A percentile compares a stretch with the other conserved stretches of the same genome.
phyloP scores from a whole-genome alignment of 2,797 vertebrate species.

The Pitangus sulphuratus region DNA sequence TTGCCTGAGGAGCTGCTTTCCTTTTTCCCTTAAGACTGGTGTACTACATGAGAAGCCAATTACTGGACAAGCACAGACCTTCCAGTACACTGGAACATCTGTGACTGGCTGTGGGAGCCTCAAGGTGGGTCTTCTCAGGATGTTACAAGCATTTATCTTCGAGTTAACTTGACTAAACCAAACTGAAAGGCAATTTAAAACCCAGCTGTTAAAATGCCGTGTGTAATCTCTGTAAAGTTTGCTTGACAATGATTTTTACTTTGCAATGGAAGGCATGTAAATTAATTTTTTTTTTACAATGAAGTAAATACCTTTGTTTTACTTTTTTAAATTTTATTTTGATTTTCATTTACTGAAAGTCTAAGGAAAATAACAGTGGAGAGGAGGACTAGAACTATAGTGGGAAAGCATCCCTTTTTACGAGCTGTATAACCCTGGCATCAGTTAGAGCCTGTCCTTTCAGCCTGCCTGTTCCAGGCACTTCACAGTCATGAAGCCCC shows the following conservation, averaged over 20 bases:
- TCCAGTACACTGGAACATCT: background rate
- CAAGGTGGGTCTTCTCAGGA: background rate
- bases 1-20: background rate
- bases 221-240: background rate
- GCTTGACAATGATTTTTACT: background rate
- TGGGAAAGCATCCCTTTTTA: background rate
- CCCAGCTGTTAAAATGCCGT: background rate
- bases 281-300: background rate
- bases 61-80: background rate
- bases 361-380: background rate
- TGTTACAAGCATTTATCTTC: background rate
- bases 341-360: background rate
- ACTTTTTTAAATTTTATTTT: background rate
- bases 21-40: background rate
- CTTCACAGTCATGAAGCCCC: rapidly evolving
- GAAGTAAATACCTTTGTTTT: background rate
- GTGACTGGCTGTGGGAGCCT: background rate
- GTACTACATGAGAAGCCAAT: background rate
- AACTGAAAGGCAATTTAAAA: background rate
- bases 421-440: background rate
- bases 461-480: background rate
- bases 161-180: background rate
- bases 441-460: background rate
- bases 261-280: background rate
- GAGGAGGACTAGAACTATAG: background rate